Evolutionary conservation across 2,888 invertebrate genomes (phyloP).

Genomic region (Aporophyla nigra): DNA sequence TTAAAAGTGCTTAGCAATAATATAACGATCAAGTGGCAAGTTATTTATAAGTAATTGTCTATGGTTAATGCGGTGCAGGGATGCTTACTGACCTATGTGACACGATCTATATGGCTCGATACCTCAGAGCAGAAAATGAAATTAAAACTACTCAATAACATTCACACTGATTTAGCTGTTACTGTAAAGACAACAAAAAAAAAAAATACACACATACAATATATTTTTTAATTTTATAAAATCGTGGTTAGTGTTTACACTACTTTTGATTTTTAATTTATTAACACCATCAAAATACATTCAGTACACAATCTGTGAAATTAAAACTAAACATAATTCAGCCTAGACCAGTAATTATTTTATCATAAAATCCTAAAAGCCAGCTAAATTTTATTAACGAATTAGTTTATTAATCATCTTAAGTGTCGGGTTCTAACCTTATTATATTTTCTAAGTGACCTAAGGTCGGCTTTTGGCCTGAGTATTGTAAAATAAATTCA

Average conservation of each 20-base stretch:
- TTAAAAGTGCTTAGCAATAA: constrained; percentile 27
- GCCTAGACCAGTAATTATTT: background rate
- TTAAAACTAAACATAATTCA: background rate
- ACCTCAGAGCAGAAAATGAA: constrained; percentile 32
- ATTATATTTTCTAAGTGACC: too few species aligned
- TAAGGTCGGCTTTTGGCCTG: background rate
- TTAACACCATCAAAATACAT: background rate
- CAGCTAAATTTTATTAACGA: background rate
- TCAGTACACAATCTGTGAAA: too few species aligned
- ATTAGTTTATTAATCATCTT: background rate
- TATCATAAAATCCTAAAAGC: background rate
- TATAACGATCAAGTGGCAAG: constrained; percentile 43
- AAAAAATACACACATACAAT: background rate
- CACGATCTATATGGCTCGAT: constrained; percentile 58
- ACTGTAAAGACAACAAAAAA: background rate
- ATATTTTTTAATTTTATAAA: background rate
- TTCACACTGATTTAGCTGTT: background rate
- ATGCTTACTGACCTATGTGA: constrained; percentile 76
- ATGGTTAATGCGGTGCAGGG: constrained; percentile 60
- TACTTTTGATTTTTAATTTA: background rate
- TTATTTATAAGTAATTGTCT: constrained; percentile 66
- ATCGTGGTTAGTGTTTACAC: too few species aligned
- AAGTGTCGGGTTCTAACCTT: background rate
- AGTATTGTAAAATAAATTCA: background rate
- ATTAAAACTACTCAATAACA: constrained; percentile 38